A percentile compares a stretch with the other conserved stretches of the same genome.
Conservation (phyloP, 2,113 vertebrate species). For the Callipepla californica region DNA sequence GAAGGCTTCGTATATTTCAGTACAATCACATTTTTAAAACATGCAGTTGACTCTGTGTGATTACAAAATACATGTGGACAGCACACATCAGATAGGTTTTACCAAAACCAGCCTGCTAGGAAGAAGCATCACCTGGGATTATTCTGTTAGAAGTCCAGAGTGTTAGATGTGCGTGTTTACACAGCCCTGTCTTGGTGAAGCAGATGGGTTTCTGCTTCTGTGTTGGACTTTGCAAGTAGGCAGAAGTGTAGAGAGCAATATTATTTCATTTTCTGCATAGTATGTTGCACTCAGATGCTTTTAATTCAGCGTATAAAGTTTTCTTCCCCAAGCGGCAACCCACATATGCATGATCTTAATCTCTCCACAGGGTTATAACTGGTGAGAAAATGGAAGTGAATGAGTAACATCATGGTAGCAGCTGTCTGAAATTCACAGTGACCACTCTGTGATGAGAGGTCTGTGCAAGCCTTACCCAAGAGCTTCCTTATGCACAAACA, state of each 20-base stretch:
- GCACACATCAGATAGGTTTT: not conserved
- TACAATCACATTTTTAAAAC: not conserved
- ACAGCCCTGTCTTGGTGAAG: not conserved
- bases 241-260: not conserved
- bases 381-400: constrained; percentile 8
- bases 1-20: not conserved
- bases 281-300: constrained; percentile 5
- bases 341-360: not conserved
- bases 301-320: not conserved
- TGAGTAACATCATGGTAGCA: not conserved
- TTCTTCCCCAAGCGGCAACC: not conserved
- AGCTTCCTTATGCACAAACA: constrained; percentile 4
- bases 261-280: not conserved
- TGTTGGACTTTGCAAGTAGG: not conserved
- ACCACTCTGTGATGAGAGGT: constrained; percentile 48
- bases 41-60: not conserved
- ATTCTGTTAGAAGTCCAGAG: not conserved
- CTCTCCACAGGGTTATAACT: not conserved
- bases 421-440: constrained; percentile 46
- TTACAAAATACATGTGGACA: not conserved
- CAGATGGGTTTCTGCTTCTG: not conserved
- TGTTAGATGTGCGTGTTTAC: not conserved
- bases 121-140: not conserved
- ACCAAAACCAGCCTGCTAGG: not conserved
- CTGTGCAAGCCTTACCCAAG: constrained; percentile 7